These are phyloP conservation scores for Sebastes itinus DNA, from an alignment of 2,797 vertebrate species.

Conservation along the genomic window DNA sequence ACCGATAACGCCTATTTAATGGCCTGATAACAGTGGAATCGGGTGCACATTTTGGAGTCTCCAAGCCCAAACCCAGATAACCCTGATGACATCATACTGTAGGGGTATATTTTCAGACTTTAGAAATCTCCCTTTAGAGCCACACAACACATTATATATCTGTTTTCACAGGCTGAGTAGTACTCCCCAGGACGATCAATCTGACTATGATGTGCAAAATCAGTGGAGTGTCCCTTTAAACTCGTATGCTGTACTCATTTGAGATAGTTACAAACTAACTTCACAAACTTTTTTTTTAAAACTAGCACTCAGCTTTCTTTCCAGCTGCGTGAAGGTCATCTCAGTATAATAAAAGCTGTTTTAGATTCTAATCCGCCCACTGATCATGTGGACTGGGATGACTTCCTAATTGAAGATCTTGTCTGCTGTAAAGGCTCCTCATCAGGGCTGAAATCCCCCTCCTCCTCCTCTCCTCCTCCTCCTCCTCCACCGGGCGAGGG, in stretches of 20 bases:
- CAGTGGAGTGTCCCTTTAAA: not conserved
- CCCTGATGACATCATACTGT: not conserved
- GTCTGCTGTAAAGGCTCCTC: constrained; percentile 42
- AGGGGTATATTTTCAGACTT: not conserved
- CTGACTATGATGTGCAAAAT: not conserved
- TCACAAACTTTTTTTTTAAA: constrained; percentile 9
- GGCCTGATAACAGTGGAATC: too few relatives aligned
- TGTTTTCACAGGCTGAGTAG: not conserved
- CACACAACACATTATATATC: not conserved
- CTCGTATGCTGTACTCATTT: not conserved
- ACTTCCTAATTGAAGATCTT: constrained; percentile 63
- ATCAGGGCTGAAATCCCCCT: constrained; percentile 17
- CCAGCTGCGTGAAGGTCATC: constrained; percentile 50
- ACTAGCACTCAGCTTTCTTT: constrained; percentile 22
- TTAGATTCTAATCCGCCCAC: constrained; percentile 41
- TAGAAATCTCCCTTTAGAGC: not conserved
- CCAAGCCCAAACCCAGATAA: too few relatives aligned
- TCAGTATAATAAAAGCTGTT: constrained; percentile 33
- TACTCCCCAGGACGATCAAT: not conserved
- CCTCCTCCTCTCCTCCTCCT: constrained; percentile 15
- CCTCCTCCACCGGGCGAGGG: not conserved
- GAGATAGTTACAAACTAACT: not conserved
- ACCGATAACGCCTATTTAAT: too few relatives aligned
- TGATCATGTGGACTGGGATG: constrained; percentile 30
- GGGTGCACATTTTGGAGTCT: too few relatives aligned